Percentiles rank a stretch among this genome's conserved stretches.
Conservation (phyloP, 2,113 vertebrate genomes). For the Proteles cristata region DNA sequence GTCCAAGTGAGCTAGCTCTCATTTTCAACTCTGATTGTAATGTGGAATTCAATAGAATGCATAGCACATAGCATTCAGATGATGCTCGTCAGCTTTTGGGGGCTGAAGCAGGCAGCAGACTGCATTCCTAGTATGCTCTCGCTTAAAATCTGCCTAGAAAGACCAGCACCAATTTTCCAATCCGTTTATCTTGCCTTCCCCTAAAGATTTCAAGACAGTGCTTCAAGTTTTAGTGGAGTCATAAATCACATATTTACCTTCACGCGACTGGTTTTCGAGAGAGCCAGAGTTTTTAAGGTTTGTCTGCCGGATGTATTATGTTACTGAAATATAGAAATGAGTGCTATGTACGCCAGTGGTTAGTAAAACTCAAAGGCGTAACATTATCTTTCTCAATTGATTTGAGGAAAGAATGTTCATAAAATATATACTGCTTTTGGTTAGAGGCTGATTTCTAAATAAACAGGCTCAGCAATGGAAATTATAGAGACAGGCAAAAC, state of each 20-base stretch:
- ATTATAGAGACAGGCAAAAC: conserved; percentile 61
- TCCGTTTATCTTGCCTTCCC: conserved; percentile 60
- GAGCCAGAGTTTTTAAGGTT: conserved; percentile 76
- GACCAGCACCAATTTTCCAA: conserved; percentile 65
- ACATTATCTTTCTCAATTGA: conserved; percentile 81
- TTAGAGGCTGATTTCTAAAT: conserved; percentile 81
- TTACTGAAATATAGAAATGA: conserved; percentile 84
- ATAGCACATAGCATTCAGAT: neutral
- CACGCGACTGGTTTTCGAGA: conserved; percentile 78
- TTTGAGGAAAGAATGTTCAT: conserved; percentile 83
- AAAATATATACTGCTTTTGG: conserved; percentile 79
- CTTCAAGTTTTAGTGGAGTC: conserved; percentile 72
- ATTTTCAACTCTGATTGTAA: conserved; percentile 71
- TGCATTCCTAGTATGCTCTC: conserved; percentile 61
- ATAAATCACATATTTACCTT: conserved; percentile 82
- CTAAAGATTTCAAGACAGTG: conserved; percentile 66
- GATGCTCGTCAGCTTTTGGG: conserved; percentile 55
- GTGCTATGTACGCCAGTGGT: conserved; percentile 76
- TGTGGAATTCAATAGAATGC: conserved; percentile 55
- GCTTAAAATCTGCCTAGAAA: conserved; percentile 63
- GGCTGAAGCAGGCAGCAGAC: conserved; percentile 36
- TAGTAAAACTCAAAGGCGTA: conserved; percentile 78
- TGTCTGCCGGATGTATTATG: conserved; percentile 80
- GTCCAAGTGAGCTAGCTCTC: conserved; percentile 62
- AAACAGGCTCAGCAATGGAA: conserved; percentile 76